Conservation (phyloP, 2,113 vertebrate genomes). For the Poecilia latipinna region DNA sequence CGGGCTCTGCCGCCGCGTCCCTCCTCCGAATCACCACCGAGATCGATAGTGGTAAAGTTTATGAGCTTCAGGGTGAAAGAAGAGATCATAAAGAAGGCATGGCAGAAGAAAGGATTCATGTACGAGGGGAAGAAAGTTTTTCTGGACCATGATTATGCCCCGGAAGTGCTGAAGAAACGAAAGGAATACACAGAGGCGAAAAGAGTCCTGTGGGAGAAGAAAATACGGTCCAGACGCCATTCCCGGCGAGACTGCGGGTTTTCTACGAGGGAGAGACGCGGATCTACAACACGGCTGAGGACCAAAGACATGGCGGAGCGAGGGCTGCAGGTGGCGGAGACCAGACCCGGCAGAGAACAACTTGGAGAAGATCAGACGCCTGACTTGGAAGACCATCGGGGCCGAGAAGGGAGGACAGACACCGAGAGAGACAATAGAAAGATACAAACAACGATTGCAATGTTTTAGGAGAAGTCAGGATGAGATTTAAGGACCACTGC, state of each 20-base stretch:
- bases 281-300: not conserved
- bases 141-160: too few relatives aligned
- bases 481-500: not conserved
- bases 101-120: too few relatives aligned
- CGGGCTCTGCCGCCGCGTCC: too few relatives aligned
- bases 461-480: not conserved
- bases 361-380: not conserved
- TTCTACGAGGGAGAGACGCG: not conserved
- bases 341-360: not conserved
- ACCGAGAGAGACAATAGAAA: not conserved
- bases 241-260: not conserved
- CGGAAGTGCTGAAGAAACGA: too few relatives aligned
- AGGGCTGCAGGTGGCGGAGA: not conserved
- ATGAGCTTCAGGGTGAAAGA: too few relatives aligned
- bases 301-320: conserved; percentile 13
- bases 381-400: not conserved
- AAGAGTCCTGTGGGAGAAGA: not conserved
- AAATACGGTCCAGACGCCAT: not conserved
- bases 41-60: too few relatives aligned
- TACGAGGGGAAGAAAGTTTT: too few relatives aligned
- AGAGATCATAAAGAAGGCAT: too few relatives aligned
- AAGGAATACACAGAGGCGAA: too few relatives aligned
- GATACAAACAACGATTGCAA: not conserved
- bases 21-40: too few relatives aligned
- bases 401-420: not conserved